These are phyloP conservation scores for Chymomyza procnemis DNA, from an alignment of 2,888 invertebrate genomes.

Conservation along the genomic window DNA sequence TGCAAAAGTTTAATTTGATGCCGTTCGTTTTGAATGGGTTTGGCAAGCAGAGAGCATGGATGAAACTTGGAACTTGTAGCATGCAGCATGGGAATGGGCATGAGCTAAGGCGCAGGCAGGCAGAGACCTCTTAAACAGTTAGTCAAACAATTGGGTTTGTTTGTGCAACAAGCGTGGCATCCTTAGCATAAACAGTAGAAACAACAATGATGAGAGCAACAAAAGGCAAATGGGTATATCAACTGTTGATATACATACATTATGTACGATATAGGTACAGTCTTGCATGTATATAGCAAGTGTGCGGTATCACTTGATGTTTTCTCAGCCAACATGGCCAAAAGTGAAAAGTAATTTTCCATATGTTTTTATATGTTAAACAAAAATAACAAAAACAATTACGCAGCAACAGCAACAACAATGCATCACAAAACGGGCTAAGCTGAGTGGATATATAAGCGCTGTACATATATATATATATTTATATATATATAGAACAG, in stretches of 20 bases:
- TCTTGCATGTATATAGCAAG: background rate
- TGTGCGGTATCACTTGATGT: background rate
- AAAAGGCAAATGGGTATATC: background rate
- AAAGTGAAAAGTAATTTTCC: slow-evolving; percentile 14
- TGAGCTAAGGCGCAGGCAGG: too few relatives aligned
- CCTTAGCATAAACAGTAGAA: background rate
- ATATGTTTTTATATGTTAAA: slow-evolving; percentile 13
- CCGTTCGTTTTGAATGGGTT: background rate
- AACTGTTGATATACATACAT: background rate
- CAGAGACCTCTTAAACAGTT: too few relatives aligned
- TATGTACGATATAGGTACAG: background rate
- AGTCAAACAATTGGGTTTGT: background rate
- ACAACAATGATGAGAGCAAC: background rate
- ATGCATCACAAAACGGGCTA: background rate
- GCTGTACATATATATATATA: background rate
- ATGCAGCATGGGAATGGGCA: too few relatives aligned
- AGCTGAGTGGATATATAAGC: background rate
- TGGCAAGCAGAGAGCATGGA: too few relatives aligned
- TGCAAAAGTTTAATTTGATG: background rate
- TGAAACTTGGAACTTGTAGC: too few relatives aligned
- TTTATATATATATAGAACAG: too few relatives aligned
- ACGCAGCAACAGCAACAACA: background rate
- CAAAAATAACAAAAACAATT: slow-evolving; percentile 3
- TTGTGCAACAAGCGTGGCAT: background rate
- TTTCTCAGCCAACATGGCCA: background rate